Evolutionary conservation across 2,888 invertebrate species (phyloP), one percentile per base, ranked within the genome.

Genomic region (Melanophora roralis): DNA sequence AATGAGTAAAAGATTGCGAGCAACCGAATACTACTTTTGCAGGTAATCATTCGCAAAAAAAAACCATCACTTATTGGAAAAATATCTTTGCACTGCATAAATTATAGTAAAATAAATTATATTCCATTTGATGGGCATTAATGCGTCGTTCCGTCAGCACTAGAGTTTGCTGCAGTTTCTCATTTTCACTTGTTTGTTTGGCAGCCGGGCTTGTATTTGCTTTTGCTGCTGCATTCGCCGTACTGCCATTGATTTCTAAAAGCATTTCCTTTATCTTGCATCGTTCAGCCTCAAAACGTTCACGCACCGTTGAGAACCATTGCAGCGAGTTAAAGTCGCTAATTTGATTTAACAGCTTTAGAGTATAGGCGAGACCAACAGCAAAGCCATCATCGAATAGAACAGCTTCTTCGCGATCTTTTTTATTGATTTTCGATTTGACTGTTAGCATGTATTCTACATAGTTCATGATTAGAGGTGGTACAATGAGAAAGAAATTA

Each of bases 351-450:
- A 99, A 90, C 77, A 99, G 91, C 87, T 96, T 96, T 77, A 98
- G 92, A 83, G 99, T 95, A 86, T 98, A 99, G 0, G 98, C 97
- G 16, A 92, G 91, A 87, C 98, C 99, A 93, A 99, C 96, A 4
- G 98, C 96, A 91, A 99, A 99, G 12, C 99, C 99, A 90, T 99
- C 99, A 89, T 99, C 99, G 11, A 98, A 98, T 88, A 99, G 98
- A 0, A 97, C 94, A 59, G 97, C 95, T 12, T 96, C 96, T 12
- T 86, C 78, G 23, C 86, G 87, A 76, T 89, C 88, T 88, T 97
- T 97, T 88, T 98, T 98, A 79, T 94, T 95, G 90, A 99, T 93
- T 89, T 96, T 96, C 86, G 98, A 98, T 88, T 98, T 98, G 81
- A 96, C 95, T 53, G 94, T 93, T 81, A 98, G 93, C 84, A 97